phyloP scores from a whole-genome alignment of 2,113 vertebrate species.

The Tachysurus fulvidraco region DNA sequence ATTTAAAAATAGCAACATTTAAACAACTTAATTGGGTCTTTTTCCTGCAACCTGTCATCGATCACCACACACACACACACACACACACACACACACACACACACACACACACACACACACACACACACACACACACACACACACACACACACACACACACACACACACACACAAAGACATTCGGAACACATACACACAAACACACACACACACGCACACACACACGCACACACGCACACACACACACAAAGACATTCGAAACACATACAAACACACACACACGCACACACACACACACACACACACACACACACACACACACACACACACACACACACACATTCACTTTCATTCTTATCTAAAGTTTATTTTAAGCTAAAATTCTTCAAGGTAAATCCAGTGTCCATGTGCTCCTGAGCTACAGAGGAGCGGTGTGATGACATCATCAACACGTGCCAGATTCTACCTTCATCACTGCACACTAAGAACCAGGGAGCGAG shows the following conservation, averaged over 20 bases:
- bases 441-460: neutral
- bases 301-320: slow-evolving; percentile 4
- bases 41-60: slow-evolving; percentile 42
- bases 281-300: neutral
- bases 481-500: neutral
- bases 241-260: too few relatives aligned
- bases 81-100: slow-evolving; percentile 13
- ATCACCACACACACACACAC: slow-evolving; percentile 13
- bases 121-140: too few relatives aligned
- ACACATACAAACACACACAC: too few relatives aligned
- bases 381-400: neutral
- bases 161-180: too few relatives aligned
- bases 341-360: neutral
- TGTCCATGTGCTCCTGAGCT: neutral
- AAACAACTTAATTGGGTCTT: slow-evolving; percentile 46
- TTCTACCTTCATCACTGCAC: neutral
- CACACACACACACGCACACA: too few relatives aligned
- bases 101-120: too few relatives aligned
- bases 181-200: too few relatives aligned
- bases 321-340: neutral
- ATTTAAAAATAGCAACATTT: slow-evolving; percentile 46
- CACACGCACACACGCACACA: too few relatives aligned
- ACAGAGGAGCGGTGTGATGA: neutral
- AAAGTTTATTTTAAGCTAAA: neutral
- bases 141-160: too few relatives aligned